A percentile compares a stretch with the other conserved stretches of the same genome.
These are phyloP conservation scores for Cochlearius cochlearius DNA, from an alignment of 2,113 vertebrate genomes.

Conservation along the genomic window DNA sequence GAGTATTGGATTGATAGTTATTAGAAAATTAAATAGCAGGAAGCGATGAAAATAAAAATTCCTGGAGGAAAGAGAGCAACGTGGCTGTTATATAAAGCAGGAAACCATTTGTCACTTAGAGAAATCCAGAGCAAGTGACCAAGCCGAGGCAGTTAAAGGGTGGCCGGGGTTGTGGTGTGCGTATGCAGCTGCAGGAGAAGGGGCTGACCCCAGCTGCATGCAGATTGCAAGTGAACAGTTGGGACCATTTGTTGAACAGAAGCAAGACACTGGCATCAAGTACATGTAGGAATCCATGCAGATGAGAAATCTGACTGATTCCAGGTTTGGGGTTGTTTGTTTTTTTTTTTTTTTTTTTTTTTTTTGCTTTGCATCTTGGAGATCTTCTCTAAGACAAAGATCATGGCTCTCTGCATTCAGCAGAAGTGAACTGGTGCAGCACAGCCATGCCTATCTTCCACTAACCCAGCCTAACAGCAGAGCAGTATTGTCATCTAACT, in stretches of 20 bases:
- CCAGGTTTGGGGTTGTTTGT: background rate
- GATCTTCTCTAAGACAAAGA: background rate
- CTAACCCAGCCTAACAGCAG: background rate
- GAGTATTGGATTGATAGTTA: background rate
- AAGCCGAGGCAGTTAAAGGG: background rate
- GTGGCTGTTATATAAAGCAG: background rate
- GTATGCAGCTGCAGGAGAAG: background rate
- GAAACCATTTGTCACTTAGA: background rate
- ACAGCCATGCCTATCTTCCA: background rate
- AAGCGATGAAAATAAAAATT: background rate
- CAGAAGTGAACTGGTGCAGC: background rate
- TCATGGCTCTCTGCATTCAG: background rate
- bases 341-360: background rate
- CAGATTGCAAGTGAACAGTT: background rate
- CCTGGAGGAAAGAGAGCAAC: background rate
- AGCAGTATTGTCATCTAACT: background rate
- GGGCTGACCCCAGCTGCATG: background rate
- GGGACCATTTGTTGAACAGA: background rate
- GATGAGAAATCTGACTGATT: background rate
- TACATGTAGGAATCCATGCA: background rate
- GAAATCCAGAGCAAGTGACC: background rate
- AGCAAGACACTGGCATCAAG: background rate
- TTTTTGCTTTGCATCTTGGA: background rate
- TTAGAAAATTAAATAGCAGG: background rate
- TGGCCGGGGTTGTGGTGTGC: background rate